Base-by-base conservation (phyloP, 30 jellyfish, hydroid and myxozoan species). In the Chrysaora quinquecirrha region DNA sequence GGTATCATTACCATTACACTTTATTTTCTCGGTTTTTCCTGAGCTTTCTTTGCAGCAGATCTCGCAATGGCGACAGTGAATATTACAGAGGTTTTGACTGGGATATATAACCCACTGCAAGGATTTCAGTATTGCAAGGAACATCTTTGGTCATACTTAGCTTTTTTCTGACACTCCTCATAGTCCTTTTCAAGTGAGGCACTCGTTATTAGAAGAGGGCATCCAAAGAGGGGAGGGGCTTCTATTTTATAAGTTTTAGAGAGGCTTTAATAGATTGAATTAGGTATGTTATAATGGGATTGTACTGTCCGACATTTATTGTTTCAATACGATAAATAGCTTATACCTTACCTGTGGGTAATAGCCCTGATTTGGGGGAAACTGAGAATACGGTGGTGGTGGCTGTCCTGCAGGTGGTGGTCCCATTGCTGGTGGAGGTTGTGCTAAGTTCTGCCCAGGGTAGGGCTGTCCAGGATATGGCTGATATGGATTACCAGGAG, bases 321-420 rank as follows among this genome's bases (percentile, higher is more conserved):
- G 58, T 6, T 6, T 43, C 16, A 43, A 43, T 16, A 9, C 9
- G 16, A 6, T 16, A 43, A 43, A 16, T 43, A 6, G 12, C 58
- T 6, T 43, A 6, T 43, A 43, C 12, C 68, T 52, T 19, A 52
- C 68, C 68, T 16, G 68, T 52, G 68, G 68, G 6, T 3, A 52
- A 52, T 52, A 52, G 6, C 68, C 68, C 19, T 52, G 68, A 52
- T 16, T 16, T 52, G 68, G 68, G 29, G 68, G 68, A 19, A 10
- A 52, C 19, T 20, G 68, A 20, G 68, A 52, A 20, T 52, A 52
- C 3, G 68, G 29, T 12, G 68, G 68, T 52, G 68, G 68, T 52
- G 9, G 68, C 24, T 20, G 29, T 2, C 29, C 24, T 3, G 68
- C 29, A 16, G 68, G 68, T 3, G 68, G 68, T 52, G 29, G 27